A percentile compares a stretch with the other conserved stretches of the same genome.
Evolutionary conservation across 2,797 vertebrate genomes (phyloP).

Genomic region (Streptopelia turtur): DNA sequence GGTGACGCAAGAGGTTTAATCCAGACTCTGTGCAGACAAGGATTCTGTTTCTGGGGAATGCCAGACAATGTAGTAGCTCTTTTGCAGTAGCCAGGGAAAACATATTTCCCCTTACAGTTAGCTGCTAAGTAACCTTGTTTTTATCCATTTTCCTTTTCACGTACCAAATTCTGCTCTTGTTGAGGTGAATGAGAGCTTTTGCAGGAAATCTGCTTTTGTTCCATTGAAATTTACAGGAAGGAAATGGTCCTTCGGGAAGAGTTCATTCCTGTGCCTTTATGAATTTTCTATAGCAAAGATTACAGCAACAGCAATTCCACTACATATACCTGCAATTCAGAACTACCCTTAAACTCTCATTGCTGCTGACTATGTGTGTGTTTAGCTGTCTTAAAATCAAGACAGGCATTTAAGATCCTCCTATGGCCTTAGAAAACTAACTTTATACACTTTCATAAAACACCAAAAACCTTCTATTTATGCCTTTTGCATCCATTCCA

Average conservation of each 20-base stretch:
- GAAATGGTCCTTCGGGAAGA: neutral
- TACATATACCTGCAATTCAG: neutral
- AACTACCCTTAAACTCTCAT: neutral
- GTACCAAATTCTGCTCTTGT: neutral
- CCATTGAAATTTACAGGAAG: neutral
- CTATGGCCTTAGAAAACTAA: neutral
- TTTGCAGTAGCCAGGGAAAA: conserved; percentile 18
- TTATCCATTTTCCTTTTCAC: neutral
- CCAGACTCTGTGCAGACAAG: neutral
- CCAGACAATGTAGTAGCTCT: neutral
- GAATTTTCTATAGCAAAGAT: neutral
- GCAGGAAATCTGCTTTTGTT: conserved; percentile 11
- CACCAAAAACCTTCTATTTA: neutral
- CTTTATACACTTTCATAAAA: neutral
- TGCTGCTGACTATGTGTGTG: neutral
- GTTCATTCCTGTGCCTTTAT: neutral
- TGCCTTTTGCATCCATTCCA: neutral
- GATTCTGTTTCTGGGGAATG: neutral
- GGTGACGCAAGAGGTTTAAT: neutral
- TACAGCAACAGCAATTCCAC: neutral
- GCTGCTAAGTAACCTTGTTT: neutral
- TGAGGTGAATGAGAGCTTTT: neutral
- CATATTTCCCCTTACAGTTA: neutral
- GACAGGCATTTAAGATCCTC: neutral
- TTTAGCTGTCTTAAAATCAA: neutral